These are phyloP conservation scores for Caenorhabditis plicata DNA, from an alignment of 2,888 invertebrate genomes.

Conservation along the genomic window DNA sequence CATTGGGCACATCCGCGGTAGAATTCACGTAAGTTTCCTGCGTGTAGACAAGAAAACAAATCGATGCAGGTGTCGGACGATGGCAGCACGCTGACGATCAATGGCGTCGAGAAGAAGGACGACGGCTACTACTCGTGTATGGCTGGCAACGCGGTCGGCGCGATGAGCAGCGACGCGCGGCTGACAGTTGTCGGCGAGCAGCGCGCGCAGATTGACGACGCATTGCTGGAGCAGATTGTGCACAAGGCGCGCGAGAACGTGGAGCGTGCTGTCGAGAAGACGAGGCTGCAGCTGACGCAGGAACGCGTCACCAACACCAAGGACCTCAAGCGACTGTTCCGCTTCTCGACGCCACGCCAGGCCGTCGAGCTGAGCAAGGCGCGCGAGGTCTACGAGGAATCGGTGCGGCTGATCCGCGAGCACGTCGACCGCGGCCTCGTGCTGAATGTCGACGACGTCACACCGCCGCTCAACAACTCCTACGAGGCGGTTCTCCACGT, in stretches of 20 bases:
- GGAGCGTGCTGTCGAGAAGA: slow-evolving; percentile 38
- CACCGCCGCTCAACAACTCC: slow-evolving; percentile 73
- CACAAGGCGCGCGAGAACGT: slow-evolving; percentile 27
- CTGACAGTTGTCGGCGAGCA: slow-evolving; percentile 62
- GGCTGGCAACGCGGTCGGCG: slow-evolving; percentile 67
- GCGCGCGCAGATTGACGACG: slow-evolving; percentile 17
- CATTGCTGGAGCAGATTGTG: slow-evolving; percentile 14
- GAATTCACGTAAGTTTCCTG: slow-evolving; percentile 64
- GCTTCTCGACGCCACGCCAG: slow-evolving; percentile 67
- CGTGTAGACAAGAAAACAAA: not conserved
- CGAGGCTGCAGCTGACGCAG: slow-evolving; percentile 30
- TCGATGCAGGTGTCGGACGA: slow-evolving; percentile 51
- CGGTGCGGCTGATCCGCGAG: slow-evolving; percentile 81
- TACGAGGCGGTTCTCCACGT: slow-evolving; percentile 83
- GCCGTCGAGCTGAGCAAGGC: slow-evolving; percentile 85
- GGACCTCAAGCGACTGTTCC: slow-evolving; percentile 40
- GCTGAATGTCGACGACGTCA: slow-evolving; percentile 49
- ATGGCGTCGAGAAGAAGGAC: slow-evolving; percentile 51
- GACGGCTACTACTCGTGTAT: slow-evolving; percentile 61
- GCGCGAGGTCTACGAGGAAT: slow-evolving; percentile 92
- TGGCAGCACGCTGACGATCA: slow-evolving; percentile 55
- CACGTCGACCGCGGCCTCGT: slow-evolving; percentile 73
- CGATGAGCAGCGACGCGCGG: slow-evolving; percentile 66
- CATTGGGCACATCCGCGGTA: slow-evolving; percentile 60
- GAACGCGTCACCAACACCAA: slow-evolving; percentile 35